Conservation (phyloP, 2,113 vertebrate species). For the Passer montanus region DNA sequence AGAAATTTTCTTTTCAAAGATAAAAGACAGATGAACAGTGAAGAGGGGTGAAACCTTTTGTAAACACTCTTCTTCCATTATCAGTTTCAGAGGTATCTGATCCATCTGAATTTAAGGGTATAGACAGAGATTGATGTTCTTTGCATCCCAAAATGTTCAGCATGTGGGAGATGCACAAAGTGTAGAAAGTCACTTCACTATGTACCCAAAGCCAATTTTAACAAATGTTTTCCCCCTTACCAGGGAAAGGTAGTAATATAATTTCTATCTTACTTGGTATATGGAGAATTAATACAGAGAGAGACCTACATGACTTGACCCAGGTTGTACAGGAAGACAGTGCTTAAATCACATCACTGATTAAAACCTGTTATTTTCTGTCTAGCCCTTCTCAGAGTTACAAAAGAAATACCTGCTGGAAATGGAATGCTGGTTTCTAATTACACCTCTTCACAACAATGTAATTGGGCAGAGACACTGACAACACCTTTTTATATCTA, state of each 20-base stretch:
- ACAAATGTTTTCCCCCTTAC: background rate
- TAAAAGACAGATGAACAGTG: background rate
- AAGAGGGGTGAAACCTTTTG: background rate
- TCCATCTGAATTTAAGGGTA: background rate
- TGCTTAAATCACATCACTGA: background rate
- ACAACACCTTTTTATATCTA: background rate
- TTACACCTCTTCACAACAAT: background rate
- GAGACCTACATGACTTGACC: background rate
- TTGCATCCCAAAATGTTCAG: background rate
- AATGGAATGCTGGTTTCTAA: background rate
- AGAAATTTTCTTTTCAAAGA: background rate
- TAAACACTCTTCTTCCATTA: background rate
- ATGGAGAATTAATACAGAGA: background rate
- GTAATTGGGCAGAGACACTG: background rate
- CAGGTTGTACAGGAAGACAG: background rate
- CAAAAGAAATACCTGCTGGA: background rate
- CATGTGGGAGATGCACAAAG: background rate
- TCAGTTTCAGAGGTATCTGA: background rate
- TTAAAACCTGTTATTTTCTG: conserved; percentile 7
- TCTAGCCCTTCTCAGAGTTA: background rate
- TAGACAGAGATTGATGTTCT: background rate
- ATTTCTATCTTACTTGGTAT: background rate
- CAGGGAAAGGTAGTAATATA: background rate
- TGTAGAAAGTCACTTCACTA: background rate
- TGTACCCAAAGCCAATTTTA: background rate